A percentile compares a stretch with the other conserved stretches of the same genome.
Evolutionary conservation across 2,888 invertebrate genomes (phyloP).

Genomic region (Dusona sp.): DNA sequence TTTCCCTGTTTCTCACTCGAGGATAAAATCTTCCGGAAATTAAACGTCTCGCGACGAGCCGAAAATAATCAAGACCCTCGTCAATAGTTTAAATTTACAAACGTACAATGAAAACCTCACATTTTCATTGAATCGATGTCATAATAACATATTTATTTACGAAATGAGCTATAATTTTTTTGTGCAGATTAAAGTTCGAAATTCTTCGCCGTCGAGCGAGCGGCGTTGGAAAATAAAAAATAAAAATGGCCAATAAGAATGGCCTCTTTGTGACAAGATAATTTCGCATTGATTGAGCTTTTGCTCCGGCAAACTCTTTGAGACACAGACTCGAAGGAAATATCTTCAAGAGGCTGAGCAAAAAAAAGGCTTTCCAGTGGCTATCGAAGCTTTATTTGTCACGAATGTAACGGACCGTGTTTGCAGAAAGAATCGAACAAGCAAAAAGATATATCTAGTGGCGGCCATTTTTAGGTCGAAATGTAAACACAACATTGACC

Average conservation of each 20-base stretch:
- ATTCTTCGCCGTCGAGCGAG: background rate
- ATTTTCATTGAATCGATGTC: background rate
- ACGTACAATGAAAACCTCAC: background rate
- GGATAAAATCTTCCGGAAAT: constrained; percentile 1
- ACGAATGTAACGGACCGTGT: background rate
- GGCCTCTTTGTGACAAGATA: background rate
- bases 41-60: background rate
- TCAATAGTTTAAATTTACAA: background rate
- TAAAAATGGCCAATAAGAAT: background rate
- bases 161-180: background rate
- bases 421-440: background rate
- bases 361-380: background rate
- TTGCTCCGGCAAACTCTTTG: background rate
- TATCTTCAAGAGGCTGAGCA: background rate
- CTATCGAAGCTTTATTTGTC: background rate
- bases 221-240: background rate
- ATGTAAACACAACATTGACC: background rate
- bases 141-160: background rate
- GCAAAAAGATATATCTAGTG: background rate
- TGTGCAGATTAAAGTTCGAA: background rate
- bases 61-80: background rate
- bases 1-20: background rate
- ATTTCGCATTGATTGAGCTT: background rate
- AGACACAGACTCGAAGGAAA: background rate
- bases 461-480: background rate